Base-by-base conservation (phyloP, 2,797 vertebrate species). In the Poecile montanus region DNA sequence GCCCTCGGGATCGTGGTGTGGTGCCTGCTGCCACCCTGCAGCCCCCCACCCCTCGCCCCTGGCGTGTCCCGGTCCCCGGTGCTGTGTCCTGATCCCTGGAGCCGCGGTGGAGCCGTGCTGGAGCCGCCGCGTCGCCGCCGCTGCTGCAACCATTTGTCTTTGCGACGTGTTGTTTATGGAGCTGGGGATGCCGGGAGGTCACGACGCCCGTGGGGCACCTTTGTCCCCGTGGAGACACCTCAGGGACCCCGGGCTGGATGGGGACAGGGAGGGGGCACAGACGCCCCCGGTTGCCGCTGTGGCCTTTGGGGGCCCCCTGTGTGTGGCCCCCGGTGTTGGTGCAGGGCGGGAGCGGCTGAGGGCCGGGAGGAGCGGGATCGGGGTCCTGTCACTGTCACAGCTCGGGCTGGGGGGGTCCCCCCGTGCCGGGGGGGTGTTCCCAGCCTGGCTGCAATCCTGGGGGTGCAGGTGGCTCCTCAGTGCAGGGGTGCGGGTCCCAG, bases 121-220 rank as follows among this genome's bases (percentile, higher is more conserved):
- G 68, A 63, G 84, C 74, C 42, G 57, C 42, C 34, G 34, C 30
- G 56, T 10, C 13, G 66, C 74, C 8, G 68, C 61, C 6, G 47
- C 47, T 67, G 85, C 85, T 40, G 86, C 86, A 88, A 13, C 86
- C 86, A 88, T 88, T 88, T 60, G 48, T 88, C 86, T 88, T 74
- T 0, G 25, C 30, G 34, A 74, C 54, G 34, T 14, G 86, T 81
- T 88, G 86, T 81, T 88, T 81, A 54, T 48, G 77, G 56, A 6
- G 56, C 62, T 26, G 42, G 77, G 61, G 56, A 75, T 34, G 15
- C 70, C 1, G 13, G 9, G 62, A 48, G 77, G 86, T 56, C 77
- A 27, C 3, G 30, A 15, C 22, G 54, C 70, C 70, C 7, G 7
- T 5, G 70, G 61, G 62, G 54, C n/a, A 32, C 54, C 54, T 65